Base-by-base conservation (phyloP, 2,888 invertebrate genomes). In the Lycaena phlaeas region DNA sequence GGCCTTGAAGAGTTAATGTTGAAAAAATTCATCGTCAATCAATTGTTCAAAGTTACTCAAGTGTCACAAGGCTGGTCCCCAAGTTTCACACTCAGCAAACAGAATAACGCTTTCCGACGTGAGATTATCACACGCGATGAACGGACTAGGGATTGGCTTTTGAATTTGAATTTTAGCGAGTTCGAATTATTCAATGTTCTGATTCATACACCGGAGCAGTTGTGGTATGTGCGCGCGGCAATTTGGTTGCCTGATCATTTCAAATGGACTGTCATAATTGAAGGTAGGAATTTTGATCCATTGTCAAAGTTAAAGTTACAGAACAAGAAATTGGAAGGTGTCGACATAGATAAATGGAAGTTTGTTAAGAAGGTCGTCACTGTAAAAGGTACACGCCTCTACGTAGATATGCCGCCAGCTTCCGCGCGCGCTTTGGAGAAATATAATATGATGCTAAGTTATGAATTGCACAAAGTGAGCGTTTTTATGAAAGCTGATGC, bases 241-340 rank as follows among this genome's bases (percentile, higher is more conserved):
- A 63, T 84, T 15, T 81, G 79, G 78, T 57, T 84, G 14, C 81
- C 78, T 1, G 77, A 76, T 4, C 77, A 79, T 56, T 72, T 75
- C 39, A 65, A 61, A 49, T 59, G 53, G n/a, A n/a, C n/a, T n/a
- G n/a, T n/a, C n/a, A n/a, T n/a, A n/a, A n/a, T n/a, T n/a, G n/a
- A n/a, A n/a, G n/a, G n/a, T 42, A 57, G 61, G 15, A 59, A 61
- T 40, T 55, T 75, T 18, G 71, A 73, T 37, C 81, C 82, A 4
- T 49, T 79, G 3, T 56, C 56, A 0, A 81, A 79, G 42, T 64
- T 84, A 1, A 66, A 62, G 42, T 47, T 82, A 43, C 82, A 84
- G 54, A 84, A 84, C 47, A 66, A 50, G 40, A 46, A 54, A 4
- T 46, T 74, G 14, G 59, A 64, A 1, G 71, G 61, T 14, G 54